Evolutionary conservation across 2,113 vertebrate species (phyloP).

Genomic region (mouse (Mus musculus)): DNA sequence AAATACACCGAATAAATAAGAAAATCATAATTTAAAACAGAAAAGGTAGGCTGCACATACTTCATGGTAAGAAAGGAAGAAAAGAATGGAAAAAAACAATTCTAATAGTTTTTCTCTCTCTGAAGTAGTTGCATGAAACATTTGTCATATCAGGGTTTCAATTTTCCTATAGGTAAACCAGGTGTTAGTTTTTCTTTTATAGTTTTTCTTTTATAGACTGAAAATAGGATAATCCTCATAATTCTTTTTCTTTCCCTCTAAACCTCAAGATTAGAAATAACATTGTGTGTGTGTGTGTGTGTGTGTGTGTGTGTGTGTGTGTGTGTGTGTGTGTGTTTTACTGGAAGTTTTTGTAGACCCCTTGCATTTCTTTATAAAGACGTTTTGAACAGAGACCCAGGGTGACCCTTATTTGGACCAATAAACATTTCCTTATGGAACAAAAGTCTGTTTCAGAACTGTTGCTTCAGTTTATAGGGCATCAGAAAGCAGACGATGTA

Average conservation of each 20-base stretch:
- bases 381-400: neutral
- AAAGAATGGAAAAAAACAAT: neutral
- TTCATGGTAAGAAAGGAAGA: neutral
- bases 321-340: neutral
- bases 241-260: neutral
- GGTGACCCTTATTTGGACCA: neutral
- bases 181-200: neutral
- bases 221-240: neutral
- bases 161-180: neutral
- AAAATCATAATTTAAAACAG: neutral
- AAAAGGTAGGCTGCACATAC: neutral
- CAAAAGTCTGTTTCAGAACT: neutral
- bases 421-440: neutral
- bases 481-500: neutral
- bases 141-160: constrained; percentile 1
- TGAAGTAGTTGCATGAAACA: neutral
- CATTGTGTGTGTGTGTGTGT: too few relatives aligned
- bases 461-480: neutral
- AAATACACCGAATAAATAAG: neutral
- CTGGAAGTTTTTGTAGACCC: neutral
- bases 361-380: constrained; percentile 4
- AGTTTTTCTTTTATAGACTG: neutral
- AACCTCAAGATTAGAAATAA: neutral
- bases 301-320: too few relatives aligned
- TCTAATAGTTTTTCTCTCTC: neutral